Conservation (phyloP, 1,140 invertebrate species). For the Scaptomyza hsui region DNA sequence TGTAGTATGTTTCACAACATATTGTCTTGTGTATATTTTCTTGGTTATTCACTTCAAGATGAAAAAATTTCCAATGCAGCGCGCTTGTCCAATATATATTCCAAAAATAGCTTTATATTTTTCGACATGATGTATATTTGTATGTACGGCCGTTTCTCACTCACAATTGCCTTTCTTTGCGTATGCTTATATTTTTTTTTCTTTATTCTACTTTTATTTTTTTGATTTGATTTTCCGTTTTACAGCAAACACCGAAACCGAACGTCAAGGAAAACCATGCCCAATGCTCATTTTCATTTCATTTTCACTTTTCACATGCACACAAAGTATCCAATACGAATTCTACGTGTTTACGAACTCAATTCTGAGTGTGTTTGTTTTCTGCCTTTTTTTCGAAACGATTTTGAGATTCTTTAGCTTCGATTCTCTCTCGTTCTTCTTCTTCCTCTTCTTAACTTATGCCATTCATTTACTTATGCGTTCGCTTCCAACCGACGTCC, state of each 20-base stretch:
- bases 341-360: constrained; percentile 14
- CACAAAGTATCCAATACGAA: constrained; percentile 14
- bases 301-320: constrained; percentile 74
- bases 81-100: constrained; percentile 65
- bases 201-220: constrained; percentile 34
- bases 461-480: constrained; percentile 23
- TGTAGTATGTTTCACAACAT: constrained; percentile 2
- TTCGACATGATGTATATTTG: constrained; percentile 72
- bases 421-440: constrained; percentile 22
- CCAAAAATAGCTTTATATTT: constrained; percentile 79
- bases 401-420: constrained; percentile 25
- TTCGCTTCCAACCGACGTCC: constrained; percentile 53
- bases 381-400: constrained; percentile 35
- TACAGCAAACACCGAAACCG: constrained; percentile 52
- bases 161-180: constrained; percentile 73
- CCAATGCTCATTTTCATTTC: constrained; percentile 74
- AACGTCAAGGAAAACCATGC: constrained; percentile 70
- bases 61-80: constrained; percentile 65
- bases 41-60: constrained; percentile 37
- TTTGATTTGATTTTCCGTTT: constrained; percentile 66
- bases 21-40: constrained; percentile 27
- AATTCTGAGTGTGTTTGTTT: constrained; percentile 29
- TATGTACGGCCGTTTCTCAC: constrained; percentile 54
- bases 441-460: constrained; percentile 2
- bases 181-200: constrained; percentile 29